Conservation (phyloP, 2,888 invertebrate species). For the Patella pellucida region DNA sequence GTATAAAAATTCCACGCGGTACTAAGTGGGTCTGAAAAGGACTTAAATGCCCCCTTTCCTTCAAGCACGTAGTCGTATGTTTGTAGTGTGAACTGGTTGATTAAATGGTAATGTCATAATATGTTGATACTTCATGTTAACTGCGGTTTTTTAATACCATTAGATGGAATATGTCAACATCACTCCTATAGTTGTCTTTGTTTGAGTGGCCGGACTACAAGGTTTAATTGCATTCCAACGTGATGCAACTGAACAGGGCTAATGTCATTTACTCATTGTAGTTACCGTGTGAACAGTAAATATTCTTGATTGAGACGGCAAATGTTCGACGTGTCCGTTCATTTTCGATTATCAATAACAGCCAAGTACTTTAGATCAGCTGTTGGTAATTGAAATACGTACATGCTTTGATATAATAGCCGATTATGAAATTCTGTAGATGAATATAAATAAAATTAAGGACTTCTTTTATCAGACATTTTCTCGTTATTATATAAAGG, state of each 20-base stretch:
- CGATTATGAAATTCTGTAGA: too few species aligned
- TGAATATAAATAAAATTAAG: too few species aligned
- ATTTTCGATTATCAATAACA: too few species aligned
- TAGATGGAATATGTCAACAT: background rate
- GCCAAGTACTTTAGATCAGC: too few species aligned
- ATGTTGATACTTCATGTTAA: slow-evolving; percentile 7
- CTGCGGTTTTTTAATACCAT: slow-evolving; percentile 2
- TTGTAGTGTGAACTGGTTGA: slow-evolving; percentile 1
- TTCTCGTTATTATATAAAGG: too few species aligned
- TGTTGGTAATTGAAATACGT: too few species aligned
- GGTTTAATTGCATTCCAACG: slow-evolving; percentile 11
- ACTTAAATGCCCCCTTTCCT: background rate
- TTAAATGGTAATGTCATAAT: slow-evolving; percentile 11
- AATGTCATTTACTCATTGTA: background rate
- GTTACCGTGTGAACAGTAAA: background rate
- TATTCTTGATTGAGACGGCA: background rate
- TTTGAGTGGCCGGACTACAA: background rate
- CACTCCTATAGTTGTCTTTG: background rate
- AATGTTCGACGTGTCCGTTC: too few species aligned
- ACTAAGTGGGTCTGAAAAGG: slow-evolving; percentile 14
- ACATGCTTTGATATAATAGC: too few species aligned
- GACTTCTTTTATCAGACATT: too few species aligned
- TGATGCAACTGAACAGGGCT: background rate
- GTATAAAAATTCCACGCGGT: slow-evolving; percentile 23
- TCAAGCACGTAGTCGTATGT: background rate